Conservation (phyloP, 2,797 vertebrate species). For the Tapera naevia region DNA sequence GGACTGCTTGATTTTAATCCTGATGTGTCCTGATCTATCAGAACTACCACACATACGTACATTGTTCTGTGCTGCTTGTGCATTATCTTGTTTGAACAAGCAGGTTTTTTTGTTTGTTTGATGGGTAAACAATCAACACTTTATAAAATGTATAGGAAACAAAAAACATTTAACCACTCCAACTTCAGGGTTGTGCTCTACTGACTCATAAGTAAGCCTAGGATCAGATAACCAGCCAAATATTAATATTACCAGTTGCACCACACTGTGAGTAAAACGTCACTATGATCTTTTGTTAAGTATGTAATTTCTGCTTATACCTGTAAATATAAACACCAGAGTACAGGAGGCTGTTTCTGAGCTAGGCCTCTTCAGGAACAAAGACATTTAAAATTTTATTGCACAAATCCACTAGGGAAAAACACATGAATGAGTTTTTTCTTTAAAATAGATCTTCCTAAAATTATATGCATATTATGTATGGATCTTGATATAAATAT, state of each 20-base stretch:
- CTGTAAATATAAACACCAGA: not conserved
- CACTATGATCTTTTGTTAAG: not conserved
- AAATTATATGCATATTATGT: not conserved
- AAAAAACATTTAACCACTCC: not conserved
- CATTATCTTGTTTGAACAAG: not conserved
- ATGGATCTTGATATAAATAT: not conserved
- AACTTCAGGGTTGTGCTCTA: not conserved
- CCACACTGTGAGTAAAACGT: not conserved
- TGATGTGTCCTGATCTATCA: not conserved
- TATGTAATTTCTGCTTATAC: not conserved
- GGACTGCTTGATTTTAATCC: not conserved
- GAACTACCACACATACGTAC: fast-evolving
- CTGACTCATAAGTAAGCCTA: not conserved
- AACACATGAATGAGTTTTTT: not conserved
- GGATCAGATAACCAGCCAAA: not conserved
- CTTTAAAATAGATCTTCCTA: not conserved
- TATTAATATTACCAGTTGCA: not conserved
- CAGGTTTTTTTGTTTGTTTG: not conserved
- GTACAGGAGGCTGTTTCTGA: not conserved
- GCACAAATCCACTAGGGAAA: not conserved
- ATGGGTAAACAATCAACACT: not conserved
- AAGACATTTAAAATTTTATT: not conserved
- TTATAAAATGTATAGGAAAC: not conserved
- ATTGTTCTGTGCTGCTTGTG: not conserved
- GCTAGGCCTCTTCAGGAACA: not conserved